Evolutionary conservation across 2,113 vertebrate genomes (phyloP).

Genomic region (Setophaga petechia): DNA sequence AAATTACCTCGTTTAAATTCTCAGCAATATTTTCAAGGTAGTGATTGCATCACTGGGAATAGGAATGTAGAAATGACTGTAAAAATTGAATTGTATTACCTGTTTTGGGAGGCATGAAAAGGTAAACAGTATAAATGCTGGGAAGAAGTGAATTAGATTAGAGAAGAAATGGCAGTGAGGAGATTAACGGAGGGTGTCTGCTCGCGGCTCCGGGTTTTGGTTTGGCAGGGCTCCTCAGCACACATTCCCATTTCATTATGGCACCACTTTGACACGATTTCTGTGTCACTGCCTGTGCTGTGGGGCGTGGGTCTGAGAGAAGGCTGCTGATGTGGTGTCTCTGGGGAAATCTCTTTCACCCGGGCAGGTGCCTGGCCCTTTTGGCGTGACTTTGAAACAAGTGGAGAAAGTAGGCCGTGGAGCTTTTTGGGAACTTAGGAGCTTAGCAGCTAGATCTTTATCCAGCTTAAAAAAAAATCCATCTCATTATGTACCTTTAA

Average conservation of each 20-base stretch:
- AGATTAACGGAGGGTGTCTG: not conserved
- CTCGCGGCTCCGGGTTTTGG: not conserved
- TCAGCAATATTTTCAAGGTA: not conserved
- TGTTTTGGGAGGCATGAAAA: not conserved
- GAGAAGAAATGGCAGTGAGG: not conserved
- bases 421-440: not conserved
- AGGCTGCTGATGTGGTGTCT: not conserved
- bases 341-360: not conserved
- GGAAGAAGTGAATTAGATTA: not conserved
- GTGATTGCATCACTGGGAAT: not conserved
- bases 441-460: slow-evolving; percentile 1
- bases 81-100: slow-evolving; percentile 37
- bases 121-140: not conserved
- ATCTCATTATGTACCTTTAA: not conserved
- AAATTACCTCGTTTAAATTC: not conserved
- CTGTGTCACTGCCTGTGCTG: not conserved
- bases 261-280: not conserved
- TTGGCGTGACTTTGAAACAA: not conserved
- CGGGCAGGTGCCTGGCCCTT: not conserved
- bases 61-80: not conserved
- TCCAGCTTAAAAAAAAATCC: not conserved
- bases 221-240: not conserved
- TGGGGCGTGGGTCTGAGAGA: not conserved
- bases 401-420: not conserved
- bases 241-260: not conserved